These are phyloP conservation scores for Chiroxiphia lanceolata DNA, from an alignment of 2,797 vertebrate species.

Conservation along the genomic window DNA sequence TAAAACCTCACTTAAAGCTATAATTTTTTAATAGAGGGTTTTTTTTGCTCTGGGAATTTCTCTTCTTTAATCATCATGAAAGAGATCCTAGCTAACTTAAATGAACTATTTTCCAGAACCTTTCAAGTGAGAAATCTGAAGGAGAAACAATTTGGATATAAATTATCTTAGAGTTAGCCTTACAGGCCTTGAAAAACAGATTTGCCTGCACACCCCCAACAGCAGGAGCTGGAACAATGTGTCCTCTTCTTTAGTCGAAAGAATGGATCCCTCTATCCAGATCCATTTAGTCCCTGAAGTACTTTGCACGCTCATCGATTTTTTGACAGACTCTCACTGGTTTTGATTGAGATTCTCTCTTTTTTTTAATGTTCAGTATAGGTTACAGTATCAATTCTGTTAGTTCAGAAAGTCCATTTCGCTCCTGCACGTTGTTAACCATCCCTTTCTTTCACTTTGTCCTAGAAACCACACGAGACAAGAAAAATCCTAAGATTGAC, in stretches of 20 bases:
- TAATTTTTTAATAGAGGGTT: background rate
- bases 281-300: background rate
- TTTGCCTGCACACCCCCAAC: background rate
- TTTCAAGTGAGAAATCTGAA: background rate
- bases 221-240: background rate
- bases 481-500: background rate
- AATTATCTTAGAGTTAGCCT: background rate
- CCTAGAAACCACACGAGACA: fast-evolving
- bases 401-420: background rate
- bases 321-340: background rate
- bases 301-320: background rate
- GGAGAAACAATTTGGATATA: background rate
- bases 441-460: background rate
- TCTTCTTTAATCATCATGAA: background rate
- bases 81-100: background rate
- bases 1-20: background rate
- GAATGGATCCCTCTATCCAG: background rate
- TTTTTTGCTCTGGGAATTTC: background rate
- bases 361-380: background rate
- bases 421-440: background rate
- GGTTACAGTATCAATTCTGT: background rate
- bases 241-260: background rate
- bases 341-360: background rate
- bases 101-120: background rate
- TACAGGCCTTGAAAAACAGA: background rate